Percentiles rank a stretch among this genome's conserved stretches.
These are phyloP conservation scores for Cassiopea xamachana DNA, from an alignment of 30 jellyfish, hydroid and myxozoan species.

Conservation along the genomic window DNA sequence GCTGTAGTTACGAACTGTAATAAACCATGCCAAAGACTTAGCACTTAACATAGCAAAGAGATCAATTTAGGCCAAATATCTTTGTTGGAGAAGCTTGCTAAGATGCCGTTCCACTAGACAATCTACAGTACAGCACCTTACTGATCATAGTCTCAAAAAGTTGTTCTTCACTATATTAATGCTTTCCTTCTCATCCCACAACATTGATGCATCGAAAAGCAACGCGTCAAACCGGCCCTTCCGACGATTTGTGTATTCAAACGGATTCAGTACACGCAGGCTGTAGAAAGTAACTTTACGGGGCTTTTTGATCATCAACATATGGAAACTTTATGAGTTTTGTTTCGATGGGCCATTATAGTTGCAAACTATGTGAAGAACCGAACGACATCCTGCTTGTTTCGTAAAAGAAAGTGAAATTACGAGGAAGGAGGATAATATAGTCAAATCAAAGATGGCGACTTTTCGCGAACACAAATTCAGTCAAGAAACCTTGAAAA, in stretches of 20 bases:
- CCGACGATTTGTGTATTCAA: too few relatives aligned
- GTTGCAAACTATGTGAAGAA: not conserved
- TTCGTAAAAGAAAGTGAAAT: not conserved
- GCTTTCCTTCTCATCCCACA: too few relatives aligned
- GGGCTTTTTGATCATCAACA: not conserved
- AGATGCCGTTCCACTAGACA: not conserved
- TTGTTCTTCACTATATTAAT: too few relatives aligned
- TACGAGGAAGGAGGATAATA: not conserved
- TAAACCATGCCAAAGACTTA: not conserved
- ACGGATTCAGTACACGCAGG: too few relatives aligned
- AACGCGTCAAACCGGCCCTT: too few relatives aligned
- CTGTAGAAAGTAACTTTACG: too few relatives aligned
- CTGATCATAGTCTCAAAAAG: not conserved
- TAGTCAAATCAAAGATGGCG: conserved; percentile 39
- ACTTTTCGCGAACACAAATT: conserved; percentile 26
- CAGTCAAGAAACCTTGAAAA: conserved; percentile 5
- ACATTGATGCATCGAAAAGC: too few relatives aligned
- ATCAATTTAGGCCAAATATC: not conserved
- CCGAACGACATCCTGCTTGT: not conserved
- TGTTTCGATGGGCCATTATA: not conserved
- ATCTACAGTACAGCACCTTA: not conserved
- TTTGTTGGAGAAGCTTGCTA: not conserved
- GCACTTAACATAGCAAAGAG: not conserved
- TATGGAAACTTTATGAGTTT: not conserved
- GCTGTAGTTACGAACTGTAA: not conserved